Evolutionary conservation across 35 echinoderm and acorn worm species (phyloP), one percentile per base, ranked within the genome.

Genomic region (Heliocidaris erythrogramma): DNA sequence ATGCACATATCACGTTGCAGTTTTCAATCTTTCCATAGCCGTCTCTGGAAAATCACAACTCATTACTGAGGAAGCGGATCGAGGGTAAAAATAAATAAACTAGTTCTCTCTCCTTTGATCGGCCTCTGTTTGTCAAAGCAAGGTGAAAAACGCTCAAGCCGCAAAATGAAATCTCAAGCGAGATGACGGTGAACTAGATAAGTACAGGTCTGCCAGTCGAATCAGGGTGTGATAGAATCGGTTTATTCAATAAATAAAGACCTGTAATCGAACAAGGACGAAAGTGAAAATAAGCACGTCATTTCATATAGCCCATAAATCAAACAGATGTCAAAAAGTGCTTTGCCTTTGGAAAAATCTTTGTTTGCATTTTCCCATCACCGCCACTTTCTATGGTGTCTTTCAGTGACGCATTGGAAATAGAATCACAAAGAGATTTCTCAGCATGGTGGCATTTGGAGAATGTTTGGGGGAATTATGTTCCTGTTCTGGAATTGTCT

Each of bases 31-130:
- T 24, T 27, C 65, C 65, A 78, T 27, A 78, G 65, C 65, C 65
- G 65, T 78, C 27, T 78, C 65, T 78, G 65, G 21, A 78, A 78
- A 78, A 78, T 78, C 65, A 78, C 65, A 78, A 78, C 65, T 78
- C 65, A 78, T 78, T 78, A 78, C n/a, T 78, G 65, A 21, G 65
- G 65, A 78, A 78, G 65, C 65, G 27, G 65, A 42, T 42, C 18
- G 21, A n/a, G 65, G 65, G 65, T 18, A 27, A 78, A 24, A 27
- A 78, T 78, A 78, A 78, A 78, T 78, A 78, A 78, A 78, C 65
- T 24, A 78, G 65, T 78, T 78, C 65, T 78, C 18, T 78, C 27
- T 78, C 65, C 27, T 78, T 78, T 78, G 65, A 78, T 78, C 65
- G 18, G 65, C 27, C 18, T 27, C 65, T 78, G 65, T 78, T 78